phyloP scores from a whole-genome alignment of 2,113 vertebrate genomes.

The Hemiscyllium ocellatum region DNA sequence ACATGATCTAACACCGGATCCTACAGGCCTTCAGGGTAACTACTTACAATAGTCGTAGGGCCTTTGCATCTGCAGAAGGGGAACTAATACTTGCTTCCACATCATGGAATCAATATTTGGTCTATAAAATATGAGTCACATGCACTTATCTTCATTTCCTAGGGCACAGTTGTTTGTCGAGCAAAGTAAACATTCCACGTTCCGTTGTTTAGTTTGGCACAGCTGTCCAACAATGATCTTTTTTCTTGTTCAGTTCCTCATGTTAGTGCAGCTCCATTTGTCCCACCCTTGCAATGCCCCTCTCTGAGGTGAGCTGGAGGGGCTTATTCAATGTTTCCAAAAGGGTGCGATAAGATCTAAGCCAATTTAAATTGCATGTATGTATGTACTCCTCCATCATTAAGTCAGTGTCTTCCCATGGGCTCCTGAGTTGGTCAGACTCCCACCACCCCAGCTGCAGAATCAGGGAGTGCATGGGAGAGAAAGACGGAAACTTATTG shows the following conservation, averaged over 20 bases:
- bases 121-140: not conserved
- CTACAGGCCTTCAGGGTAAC: not conserved
- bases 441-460: too few species aligned
- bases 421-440: too few species aligned
- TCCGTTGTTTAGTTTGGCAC: not conserved
- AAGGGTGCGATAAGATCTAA: not conserved
- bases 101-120: not conserved
- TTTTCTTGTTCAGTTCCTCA: not conserved
- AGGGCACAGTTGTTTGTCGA: not conserved
- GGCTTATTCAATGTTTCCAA: not conserved
- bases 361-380: not conserved
- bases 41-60: not conserved
- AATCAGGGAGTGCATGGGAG: too few species aligned
- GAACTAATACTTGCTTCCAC: not conserved
- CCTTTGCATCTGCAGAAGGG: not conserved
- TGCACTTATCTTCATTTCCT: not conserved
- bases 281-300: too few species aligned
- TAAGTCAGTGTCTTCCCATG: not conserved
- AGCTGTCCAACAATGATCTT: not conserved
- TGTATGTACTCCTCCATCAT: not conserved
- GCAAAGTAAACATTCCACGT: not conserved
- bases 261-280: not conserved
- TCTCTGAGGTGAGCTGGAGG: not conserved
- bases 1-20: not conserved
- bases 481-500: too few species aligned